Conservation (phyloP, 1,140 invertebrate genomes). For the Brachionus plicatilis region DNA sequence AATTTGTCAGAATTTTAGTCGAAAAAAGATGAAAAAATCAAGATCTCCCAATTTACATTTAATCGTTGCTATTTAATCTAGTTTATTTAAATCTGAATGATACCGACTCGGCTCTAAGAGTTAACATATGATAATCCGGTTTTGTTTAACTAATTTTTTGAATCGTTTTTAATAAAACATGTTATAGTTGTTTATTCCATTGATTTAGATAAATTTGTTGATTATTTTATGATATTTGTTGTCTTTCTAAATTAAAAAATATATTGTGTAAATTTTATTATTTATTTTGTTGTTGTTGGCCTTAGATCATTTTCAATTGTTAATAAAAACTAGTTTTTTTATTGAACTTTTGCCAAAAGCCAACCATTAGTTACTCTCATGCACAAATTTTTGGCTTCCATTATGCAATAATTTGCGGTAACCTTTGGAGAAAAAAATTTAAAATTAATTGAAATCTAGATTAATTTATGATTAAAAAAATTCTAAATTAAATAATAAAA, state of each 20-base stretch:
- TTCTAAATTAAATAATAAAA: not conserved
- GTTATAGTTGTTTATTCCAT: not conserved
- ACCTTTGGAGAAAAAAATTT: not conserved
- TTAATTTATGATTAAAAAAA: not conserved
- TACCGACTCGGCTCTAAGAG: not conserved
- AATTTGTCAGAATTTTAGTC: conserved; percentile 33
- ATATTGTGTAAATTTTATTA: not conserved
- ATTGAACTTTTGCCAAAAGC: not conserved
- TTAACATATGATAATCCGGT: not conserved
- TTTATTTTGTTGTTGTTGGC: not conserved
- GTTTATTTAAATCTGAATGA: not conserved
- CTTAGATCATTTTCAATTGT: not conserved
- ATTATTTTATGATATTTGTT: not conserved
- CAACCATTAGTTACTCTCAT: not conserved
- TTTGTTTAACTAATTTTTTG: not conserved
- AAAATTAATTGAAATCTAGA: not conserved
- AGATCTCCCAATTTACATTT: not conserved
- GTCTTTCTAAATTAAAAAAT: not conserved
- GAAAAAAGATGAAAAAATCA: conserved; percentile 15
- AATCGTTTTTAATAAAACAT: not conserved
- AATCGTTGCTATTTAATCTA: not conserved
- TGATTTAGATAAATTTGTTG: not conserved
- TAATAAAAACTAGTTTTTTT: not conserved
- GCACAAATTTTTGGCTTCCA: not conserved
- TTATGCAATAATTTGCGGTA: not conserved